Evolutionary conservation across 2,797 vertebrate genomes (phyloP), one percentile per base, ranked within the genome.

Genomic region (Capromys pilorides): DNA sequence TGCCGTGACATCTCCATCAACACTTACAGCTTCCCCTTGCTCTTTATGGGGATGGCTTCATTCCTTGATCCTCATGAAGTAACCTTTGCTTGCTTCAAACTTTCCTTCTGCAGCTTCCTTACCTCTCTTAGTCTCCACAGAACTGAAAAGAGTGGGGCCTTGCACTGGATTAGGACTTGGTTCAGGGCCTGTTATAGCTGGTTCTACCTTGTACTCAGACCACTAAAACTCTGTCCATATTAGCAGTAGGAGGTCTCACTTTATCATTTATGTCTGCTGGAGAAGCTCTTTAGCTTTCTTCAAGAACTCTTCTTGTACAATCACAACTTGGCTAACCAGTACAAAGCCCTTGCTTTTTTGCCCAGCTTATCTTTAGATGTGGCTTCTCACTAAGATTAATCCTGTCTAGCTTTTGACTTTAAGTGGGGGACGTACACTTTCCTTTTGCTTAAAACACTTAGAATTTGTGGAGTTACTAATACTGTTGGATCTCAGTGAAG

Each of bases 221-320:
- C 61, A 78, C 69, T 24, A 89, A 59, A 75, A 61, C 12, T 0
- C 11, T 84, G 33, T 61, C 49, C 61, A 51, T 28, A 33, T 51
- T 81, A 69, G 71, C 33, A 45, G 26, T 22, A 59, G 41, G 26
- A 22, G 88, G 69, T 78, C 84, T 77, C 36, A 54, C 39, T 86
- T 85, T 85, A 94, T 51, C 73, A 71, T 54, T 90, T 94, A 39
- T 85, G 81, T 79, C 79, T 64, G 26, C 64, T 69, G 39, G 28
- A 94, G 28, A 33, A n/a, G n/a, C 62, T 71, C 61, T 85, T 81
- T 33, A 69, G 61, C 41, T 33, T 69, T 62, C 24, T 90, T 62
- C 31, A 69, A 71, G 81, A 69, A 54, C 71, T 67, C 41, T 57
- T 54, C 75, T 36, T 54, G 9, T 90, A 84, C 57, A 62, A 59